phyloP scores from a whole-genome alignment of 2,888 invertebrate species.

The Orthonevra nobilis region DNA sequence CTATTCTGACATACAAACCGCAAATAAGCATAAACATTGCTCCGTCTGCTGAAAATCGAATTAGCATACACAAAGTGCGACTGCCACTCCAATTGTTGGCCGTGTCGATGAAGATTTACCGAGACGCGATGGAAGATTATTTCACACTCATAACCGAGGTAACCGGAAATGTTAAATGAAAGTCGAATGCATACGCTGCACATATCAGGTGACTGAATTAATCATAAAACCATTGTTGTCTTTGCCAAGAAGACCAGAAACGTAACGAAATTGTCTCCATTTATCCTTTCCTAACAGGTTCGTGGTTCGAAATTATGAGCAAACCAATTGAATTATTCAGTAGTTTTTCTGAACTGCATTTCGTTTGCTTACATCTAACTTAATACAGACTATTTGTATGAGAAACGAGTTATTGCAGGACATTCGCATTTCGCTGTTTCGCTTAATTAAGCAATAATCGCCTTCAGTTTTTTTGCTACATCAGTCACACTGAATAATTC shows the following conservation, averaged over 20 bases:
- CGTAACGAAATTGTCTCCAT: conserved; percentile 14
- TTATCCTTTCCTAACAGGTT: not conserved
- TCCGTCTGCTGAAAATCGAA: conserved; percentile 34
- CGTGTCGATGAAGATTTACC: conserved; percentile 5
- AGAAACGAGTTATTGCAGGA: no score
- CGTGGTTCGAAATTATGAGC: conserved; percentile 16
- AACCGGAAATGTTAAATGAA: conserved; percentile 40
- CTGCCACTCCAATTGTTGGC: not conserved
- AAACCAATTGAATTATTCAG: conserved; percentile 41
- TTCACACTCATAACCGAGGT: conserved; percentile 38
- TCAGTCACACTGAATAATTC: conserved; percentile 5
- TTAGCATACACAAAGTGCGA: conserved; percentile 53
- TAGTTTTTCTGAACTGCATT: no score
- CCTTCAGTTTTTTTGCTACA: conserved; percentile 2
- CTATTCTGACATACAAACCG: conserved; percentile 30
- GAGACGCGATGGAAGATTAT: conserved; percentile 43
- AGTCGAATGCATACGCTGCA: conserved; percentile 24
- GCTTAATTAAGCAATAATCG: not conserved
- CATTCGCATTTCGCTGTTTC: not conserved
- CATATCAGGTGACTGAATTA: conserved; percentile 38
- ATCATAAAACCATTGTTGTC: conserved; percentile 27
- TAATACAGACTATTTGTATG: no score
- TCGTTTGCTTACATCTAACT: no score
- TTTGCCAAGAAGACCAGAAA: no score
- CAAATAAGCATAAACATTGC: conserved; percentile 61